Base-by-base conservation (phyloP, 2,888 invertebrate genomes). In the Drosophila pseudotalamancana region DNA sequence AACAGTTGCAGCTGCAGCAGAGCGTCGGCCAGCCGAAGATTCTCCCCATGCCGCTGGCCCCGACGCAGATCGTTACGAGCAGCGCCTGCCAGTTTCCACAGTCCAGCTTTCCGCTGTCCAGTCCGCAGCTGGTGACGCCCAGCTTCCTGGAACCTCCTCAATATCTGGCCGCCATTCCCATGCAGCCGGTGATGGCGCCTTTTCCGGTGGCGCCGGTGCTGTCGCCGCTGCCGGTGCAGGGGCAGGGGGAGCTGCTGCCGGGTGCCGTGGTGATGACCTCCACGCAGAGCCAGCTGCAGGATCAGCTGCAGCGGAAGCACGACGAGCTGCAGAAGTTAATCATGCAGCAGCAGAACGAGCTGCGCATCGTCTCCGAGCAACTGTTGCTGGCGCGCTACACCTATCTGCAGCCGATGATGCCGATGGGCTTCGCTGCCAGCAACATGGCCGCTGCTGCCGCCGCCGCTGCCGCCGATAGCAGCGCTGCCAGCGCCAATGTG, bases 271-370 rank as follows among this genome's bases (percentile, higher is more conserved):
- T 93, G 19, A 92, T 94, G 91, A 92, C 93, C 12, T 91, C 93
- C 0, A 92, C 93, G 1, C 94, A 94, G 84, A 93, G 92, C 65
- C 93, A 94, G 62, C 88, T 94, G 12, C 95, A 95, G 92, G 95
- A 94, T 81, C 95, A 96, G 91, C 91, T 95, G 64, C 95, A 97
- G 87, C 93, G 95, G 31, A 97, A 97, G 87, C 97, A 97, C 87
- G 96, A 96, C 69, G 95, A 97, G 88, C 91, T 97, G 63, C 96
- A 97, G 89, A 95, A 96, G 84, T 93, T 96, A 87, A 97, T 97
- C 63, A 94, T 95, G 49, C 94, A 95, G 72, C 97, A 97, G 87
- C 97, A 97, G 88, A 97, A 97, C 85, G 97, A 97, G 90, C 91
- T 97, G 72, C 93, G 96, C 37, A 93, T 95, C 72, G 96, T 97